Evolutionary conservation across 2,888 invertebrate species (phyloP).

Genomic region (Boloria selene): DNA sequence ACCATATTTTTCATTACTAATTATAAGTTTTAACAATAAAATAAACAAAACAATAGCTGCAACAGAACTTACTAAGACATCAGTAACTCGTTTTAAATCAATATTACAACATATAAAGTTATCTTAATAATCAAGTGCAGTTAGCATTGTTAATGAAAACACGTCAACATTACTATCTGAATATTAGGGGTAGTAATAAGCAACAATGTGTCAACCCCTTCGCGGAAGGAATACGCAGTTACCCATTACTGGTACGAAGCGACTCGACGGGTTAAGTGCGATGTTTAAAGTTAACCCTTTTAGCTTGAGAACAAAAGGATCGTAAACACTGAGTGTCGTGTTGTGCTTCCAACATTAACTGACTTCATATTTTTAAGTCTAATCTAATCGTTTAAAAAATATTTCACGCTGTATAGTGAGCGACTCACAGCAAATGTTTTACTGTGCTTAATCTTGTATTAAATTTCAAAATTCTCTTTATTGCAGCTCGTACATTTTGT

Average conservation of each 20-base stretch:
- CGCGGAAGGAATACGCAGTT: conserved; percentile 50
- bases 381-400: conserved; percentile 27
- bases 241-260: conserved; percentile 52
- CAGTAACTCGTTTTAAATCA: no score
- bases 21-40: no score
- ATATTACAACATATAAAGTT: no score
- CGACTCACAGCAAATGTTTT: no score
- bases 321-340: conserved; percentile 53
- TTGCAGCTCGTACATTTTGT: no score
- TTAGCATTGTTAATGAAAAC: background rate
- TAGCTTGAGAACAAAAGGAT: conserved; percentile 63
- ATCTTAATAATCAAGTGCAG: no score
- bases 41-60: no score
- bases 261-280: conserved; percentile 55
- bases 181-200: conserved; percentile 14
- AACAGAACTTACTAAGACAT: no score
- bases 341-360: conserved; percentile 43
- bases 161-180: background rate
- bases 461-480: no score
- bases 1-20: no score
- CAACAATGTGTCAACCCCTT: conserved; percentile 28
- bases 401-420: conserved; percentile 11
- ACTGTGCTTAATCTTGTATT: no score
- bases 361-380: conserved; percentile 38
- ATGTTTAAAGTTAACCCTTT: conserved; percentile 68